phyloP scores from a whole-genome alignment of 2,113 vertebrate genomes.

The Oxyruncus cristatus region DNA sequence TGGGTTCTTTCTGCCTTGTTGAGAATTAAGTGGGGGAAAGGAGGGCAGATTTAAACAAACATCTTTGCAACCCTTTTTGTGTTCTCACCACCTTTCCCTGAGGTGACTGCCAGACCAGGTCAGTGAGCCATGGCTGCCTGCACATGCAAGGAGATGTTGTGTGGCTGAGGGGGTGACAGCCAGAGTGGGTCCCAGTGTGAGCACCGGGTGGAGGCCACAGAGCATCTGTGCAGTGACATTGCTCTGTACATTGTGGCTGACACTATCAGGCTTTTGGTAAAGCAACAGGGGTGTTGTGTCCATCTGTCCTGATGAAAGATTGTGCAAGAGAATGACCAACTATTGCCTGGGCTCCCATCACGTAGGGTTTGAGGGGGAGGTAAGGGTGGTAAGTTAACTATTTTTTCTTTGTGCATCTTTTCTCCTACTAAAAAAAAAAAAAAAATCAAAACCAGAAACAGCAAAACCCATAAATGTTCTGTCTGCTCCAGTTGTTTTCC shows the following conservation, averaged over 20 bases:
- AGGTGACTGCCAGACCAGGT: background rate
- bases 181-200: background rate
- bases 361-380: background rate
- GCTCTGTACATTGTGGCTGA: background rate
- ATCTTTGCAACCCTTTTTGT: background rate
- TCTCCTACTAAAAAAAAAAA: background rate
- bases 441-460: no score
- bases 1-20: background rate
- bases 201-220: background rate
- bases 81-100: background rate
- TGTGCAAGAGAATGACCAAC: background rate
- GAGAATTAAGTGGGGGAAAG: background rate
- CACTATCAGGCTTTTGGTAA: background rate
- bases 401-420: background rate
- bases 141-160: accelerated
- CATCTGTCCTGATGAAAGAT: background rate
- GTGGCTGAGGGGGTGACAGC: background rate
- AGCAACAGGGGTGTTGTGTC: background rate
- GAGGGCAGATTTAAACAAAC: background rate
- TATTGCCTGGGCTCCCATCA: background rate
- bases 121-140: background rate
- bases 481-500: background rate
- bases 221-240: background rate
- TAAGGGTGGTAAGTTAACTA: background rate
- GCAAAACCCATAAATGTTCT: background rate